Evolutionary conservation across 2,888 invertebrate genomes (phyloP).

Genomic region (Tetramorium bicarinatum): DNA sequence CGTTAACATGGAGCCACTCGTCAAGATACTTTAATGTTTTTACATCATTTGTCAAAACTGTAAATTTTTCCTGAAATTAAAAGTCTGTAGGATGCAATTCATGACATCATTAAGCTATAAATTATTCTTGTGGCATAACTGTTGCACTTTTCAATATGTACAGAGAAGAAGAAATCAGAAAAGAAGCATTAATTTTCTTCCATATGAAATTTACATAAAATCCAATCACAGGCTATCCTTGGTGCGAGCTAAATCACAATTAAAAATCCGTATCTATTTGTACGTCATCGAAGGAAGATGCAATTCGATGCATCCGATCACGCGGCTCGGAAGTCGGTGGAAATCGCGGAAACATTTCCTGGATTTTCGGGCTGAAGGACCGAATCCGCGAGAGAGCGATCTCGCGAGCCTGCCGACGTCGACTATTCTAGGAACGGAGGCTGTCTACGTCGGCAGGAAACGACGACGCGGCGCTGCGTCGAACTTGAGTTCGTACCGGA

Average conservation of each 20-base stretch:
- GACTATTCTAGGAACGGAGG: slow-evolving; percentile 82
- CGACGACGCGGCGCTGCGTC: slow-evolving; percentile 73
- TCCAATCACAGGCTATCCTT: not conserved
- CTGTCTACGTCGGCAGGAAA: slow-evolving; percentile 79
- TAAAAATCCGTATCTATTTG: not conserved
- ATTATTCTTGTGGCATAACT: not conserved
- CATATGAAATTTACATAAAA: slow-evolving; percentile 4
- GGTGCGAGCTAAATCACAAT: not conserved
- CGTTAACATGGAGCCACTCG: too few species aligned
- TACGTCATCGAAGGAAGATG: not conserved
- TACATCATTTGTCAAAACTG: not conserved
- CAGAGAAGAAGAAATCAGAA: not conserved
- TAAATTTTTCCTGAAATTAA: not conserved
- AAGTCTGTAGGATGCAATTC: not conserved
- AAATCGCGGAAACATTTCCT: slow-evolving; percentile 42
- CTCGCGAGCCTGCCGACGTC: slow-evolving; percentile 54
- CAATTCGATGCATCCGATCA: slow-evolving; percentile 5
- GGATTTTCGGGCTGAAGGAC: slow-evolving; percentile 37
- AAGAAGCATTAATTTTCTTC: not conserved
- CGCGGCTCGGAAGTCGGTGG: not conserved
- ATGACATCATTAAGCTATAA: not conserved
- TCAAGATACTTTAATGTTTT: not conserved
- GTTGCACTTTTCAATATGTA: not conserved
- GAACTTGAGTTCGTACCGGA: slow-evolving; percentile 84
- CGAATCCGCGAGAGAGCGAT: slow-evolving; percentile 25